Evolutionary conservation across 2,113 vertebrate genomes (phyloP).

Genomic region (Tragelaphus strepsiceros): DNA sequence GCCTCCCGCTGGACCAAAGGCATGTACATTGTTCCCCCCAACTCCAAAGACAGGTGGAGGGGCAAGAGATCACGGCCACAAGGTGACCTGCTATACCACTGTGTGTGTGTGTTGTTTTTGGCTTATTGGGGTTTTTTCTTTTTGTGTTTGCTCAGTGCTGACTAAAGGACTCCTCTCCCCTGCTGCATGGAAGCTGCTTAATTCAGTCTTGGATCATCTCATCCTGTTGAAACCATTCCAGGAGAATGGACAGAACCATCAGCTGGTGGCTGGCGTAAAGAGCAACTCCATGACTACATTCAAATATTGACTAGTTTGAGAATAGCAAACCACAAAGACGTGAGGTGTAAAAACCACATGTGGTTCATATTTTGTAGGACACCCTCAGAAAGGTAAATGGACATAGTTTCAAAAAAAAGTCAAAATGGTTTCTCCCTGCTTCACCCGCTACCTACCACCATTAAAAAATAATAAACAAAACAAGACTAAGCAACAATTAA

Average conservation of each 20-base stretch:
- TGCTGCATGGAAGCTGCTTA: conserved; percentile 5
- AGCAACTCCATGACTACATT: conserved; percentile 55
- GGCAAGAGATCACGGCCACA: neutral
- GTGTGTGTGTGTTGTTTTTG: neutral
- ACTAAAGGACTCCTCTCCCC: neutral
- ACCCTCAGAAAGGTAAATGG: conserved; percentile 8
- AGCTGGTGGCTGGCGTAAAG: conserved; percentile 19
- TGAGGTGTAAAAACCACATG: conserved; percentile 21
- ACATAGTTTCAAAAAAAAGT: neutral
- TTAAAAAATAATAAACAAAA: neutral
- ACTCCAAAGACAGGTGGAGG: neutral
- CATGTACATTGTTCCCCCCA: neutral
- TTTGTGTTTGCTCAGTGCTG: neutral
- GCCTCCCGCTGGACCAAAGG: neutral
- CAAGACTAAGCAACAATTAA: neutral
- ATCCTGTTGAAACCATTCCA: conserved; percentile 18
- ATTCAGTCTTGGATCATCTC: neutral
- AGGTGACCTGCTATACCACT: neutral
- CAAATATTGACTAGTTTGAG: conserved; percentile 49
- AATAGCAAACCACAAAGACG: conserved; percentile 32
- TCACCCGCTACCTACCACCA: neutral
- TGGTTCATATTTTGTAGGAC: conserved; percentile 4
- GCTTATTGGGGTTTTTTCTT: neutral
- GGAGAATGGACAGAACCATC: conserved; percentile 4
- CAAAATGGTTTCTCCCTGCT: neutral